Conservation (phyloP, 2,888 invertebrate genomes). For the Helicoverpa assulta region DNA sequence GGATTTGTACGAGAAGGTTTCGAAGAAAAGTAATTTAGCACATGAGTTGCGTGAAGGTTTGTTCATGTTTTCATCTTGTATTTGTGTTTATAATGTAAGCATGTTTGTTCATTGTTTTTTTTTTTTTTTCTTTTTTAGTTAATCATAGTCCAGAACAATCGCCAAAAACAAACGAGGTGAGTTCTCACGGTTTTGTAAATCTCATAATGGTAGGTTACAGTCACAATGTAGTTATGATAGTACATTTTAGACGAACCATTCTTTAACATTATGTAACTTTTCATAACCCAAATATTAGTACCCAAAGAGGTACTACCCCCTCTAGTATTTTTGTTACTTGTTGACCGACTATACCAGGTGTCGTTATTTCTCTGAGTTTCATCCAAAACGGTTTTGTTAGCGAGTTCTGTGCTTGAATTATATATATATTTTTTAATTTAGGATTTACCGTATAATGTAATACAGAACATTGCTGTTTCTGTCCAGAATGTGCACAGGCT, state of each 20-base stretch:
- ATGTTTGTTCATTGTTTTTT: neutral
- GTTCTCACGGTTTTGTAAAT: slow-evolving; percentile 13
- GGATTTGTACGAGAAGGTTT: slow-evolving; percentile 75
- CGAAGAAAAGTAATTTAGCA: slow-evolving; percentile 64
- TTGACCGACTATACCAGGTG: no score
- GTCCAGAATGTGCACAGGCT: slow-evolving; percentile 73
- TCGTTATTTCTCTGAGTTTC: no score
- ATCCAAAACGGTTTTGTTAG: no score
- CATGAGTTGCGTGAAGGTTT: slow-evolving; percentile 71
- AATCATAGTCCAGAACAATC: slow-evolving; percentile 54
- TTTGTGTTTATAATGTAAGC: neutral
- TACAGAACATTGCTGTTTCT: neutral
- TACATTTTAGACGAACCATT: no score
- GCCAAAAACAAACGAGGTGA: slow-evolving; percentile 65
- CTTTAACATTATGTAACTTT: no score
- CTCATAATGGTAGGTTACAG: neutral
- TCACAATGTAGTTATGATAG: neutral
- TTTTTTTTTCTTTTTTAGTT: slow-evolving; percentile 54
- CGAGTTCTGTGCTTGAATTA: neutral
- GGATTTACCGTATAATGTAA: neutral
- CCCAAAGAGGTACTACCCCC: no score
- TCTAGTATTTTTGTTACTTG: no score
- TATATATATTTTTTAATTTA: neutral
- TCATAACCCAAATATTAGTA: no score
- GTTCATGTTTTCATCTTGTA: neutral